These are phyloP conservation scores for Trissonchulus sp. DNA, from an alignment of 2,888 invertebrate species.

Conservation along the genomic window DNA sequence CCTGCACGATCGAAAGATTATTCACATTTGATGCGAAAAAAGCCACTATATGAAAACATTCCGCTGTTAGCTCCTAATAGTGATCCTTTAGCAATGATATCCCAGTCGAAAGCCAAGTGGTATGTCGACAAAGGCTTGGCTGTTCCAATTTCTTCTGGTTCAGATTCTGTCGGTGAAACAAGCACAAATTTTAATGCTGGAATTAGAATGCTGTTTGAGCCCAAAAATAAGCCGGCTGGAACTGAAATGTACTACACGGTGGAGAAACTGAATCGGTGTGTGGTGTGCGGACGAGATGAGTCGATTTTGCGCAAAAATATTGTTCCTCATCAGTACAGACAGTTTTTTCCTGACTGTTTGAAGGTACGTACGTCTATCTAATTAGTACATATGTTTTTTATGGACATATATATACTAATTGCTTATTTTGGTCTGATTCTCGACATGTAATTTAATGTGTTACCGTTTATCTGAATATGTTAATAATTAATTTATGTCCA, in stretches of 20 bases:
- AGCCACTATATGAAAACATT: neutral
- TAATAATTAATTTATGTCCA: too few species aligned
- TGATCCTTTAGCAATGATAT: neutral
- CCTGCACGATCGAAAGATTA: neutral
- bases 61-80: neutral
- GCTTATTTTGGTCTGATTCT: too few species aligned
- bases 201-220: conserved; percentile 69
- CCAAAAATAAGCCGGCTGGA: conserved; percentile 66
- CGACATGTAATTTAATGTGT: too few species aligned
- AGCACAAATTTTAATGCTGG: neutral
- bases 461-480: too few species aligned
- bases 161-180: neutral
- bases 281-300: conserved; percentile 67
- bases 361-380: too few species aligned
- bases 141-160: neutral
- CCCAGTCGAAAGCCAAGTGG: neutral
- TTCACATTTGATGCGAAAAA: neutral
- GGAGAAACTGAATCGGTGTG: conserved; percentile 68
- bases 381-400: too few species aligned
- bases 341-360: conserved; percentile 63
- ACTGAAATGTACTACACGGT: conserved; percentile 68
- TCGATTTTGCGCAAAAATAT: conserved; percentile 70
- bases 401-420: too few species aligned
- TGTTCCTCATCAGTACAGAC: conserved; percentile 74
- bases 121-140: neutral